Conservation (phyloP, 1,140 invertebrate species). For the Planococcus citri region DNA sequence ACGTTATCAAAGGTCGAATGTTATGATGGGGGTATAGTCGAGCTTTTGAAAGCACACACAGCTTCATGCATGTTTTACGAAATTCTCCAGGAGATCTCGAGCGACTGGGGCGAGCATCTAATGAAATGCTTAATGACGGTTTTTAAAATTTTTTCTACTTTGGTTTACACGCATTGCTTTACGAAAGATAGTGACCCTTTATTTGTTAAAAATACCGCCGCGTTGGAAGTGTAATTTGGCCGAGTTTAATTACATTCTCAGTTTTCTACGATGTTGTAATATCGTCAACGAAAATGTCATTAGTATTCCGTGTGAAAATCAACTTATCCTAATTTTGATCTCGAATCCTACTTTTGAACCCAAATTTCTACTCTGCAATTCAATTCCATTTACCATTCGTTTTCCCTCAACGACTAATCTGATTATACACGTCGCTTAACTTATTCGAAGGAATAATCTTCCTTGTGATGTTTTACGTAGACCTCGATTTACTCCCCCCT, state of each 20-base stretch:
- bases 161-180: too few relatives aligned
- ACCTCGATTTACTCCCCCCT: background rate
- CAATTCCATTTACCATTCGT: background rate
- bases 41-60: too few relatives aligned
- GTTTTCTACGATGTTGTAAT: background rate
- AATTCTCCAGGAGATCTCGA: too few relatives aligned
- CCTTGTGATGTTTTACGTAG: background rate
- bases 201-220: background rate
- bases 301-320: background rate
- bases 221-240: background rate
- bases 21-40: too few relatives aligned
- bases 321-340: slow-evolving; percentile 4
- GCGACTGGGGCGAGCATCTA: too few relatives aligned
- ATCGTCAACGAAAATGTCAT: background rate
- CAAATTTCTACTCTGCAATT: background rate
- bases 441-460: background rate
- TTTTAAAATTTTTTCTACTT: too few relatives aligned
- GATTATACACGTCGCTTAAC: background rate
- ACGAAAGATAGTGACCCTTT: background rate
- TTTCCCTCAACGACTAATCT: background rate
- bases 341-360: slow-evolving; percentile 5
- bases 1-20: background rate
- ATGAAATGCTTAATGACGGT: too few relatives aligned
- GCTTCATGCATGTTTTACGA: too few relatives aligned
- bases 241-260: background rate